Evolutionary conservation across 2,888 invertebrate genomes (phyloP).

Genomic region (Ceratothoa steindachneri): DNA sequence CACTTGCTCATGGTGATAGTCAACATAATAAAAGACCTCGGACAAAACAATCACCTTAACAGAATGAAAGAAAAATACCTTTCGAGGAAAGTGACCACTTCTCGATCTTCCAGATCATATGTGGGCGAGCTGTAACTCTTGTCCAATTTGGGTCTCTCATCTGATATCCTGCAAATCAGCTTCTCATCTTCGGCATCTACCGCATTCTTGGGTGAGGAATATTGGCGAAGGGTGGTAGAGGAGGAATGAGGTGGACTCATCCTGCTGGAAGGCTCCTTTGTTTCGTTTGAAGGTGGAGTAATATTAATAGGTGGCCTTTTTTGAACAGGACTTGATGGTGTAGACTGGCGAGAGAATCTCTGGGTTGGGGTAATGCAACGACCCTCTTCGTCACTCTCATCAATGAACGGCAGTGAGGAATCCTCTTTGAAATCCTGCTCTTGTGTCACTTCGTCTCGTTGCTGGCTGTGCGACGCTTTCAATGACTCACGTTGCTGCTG

Average conservation of each 20-base stretch:
- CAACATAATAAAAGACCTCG: too few species aligned
- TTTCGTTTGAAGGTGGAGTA: neutral
- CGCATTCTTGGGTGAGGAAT: neutral
- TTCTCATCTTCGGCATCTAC: neutral
- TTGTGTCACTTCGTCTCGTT: neutral
- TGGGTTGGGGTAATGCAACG: neutral
- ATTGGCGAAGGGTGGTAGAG: constrained; percentile 17
- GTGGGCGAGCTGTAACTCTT: constrained; percentile 79
- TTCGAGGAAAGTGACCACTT: neutral
- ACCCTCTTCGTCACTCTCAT: neutral
- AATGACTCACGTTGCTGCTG: neutral
- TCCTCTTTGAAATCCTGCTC: too few species aligned
- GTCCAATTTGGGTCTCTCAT: constrained; percentile 63
- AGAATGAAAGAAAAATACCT: neutral
- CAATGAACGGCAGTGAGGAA: neutral
- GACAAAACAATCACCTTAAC: too few species aligned
- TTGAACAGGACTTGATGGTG: neutral
- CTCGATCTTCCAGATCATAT: constrained; percentile 58
- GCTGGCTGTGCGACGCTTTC: neutral
- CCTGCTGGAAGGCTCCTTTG: neutral
- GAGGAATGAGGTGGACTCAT: neutral
- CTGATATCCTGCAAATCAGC: constrained; percentile 44
- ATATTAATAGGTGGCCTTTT: neutral
- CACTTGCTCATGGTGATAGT: too few species aligned
- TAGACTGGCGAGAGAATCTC: neutral